Conservation (phyloP, 1,140 invertebrate genomes). For the Parapsyche elsis region DNA sequence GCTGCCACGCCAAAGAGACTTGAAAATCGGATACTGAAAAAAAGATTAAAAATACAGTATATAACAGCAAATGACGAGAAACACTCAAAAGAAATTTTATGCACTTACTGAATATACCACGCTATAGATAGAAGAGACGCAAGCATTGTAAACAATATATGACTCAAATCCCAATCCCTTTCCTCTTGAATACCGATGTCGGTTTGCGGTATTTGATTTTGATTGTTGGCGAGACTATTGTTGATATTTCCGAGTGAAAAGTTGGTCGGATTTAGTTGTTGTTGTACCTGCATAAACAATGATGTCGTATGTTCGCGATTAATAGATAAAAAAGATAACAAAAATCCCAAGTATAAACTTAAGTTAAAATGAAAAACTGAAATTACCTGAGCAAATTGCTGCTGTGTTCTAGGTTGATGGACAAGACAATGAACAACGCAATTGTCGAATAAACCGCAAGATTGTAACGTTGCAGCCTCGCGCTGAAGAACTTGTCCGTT, state of each 20-base stretch:
- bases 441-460: constrained; percentile 84
- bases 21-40: constrained; percentile 51
- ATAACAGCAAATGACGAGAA: neutral
- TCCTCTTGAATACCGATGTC: constrained; percentile 45
- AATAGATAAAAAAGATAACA: no score
- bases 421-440: constrained; percentile 91
- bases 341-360: no score
- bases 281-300: constrained; percentile 48
- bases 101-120: constrained; percentile 54
- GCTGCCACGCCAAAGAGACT: constrained; percentile 52
- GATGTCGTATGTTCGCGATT: no score
- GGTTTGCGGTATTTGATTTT: neutral
- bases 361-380: neutral
- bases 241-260: constrained; percentile 33
- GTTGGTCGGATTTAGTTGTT: constrained; percentile 46
- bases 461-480: constrained; percentile 79
- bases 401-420: constrained; percentile 62
- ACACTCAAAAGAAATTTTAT: neutral
- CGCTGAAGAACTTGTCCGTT: constrained; percentile 86
- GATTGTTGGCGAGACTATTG: constrained; percentile 20
- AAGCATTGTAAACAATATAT: constrained; percentile 53
- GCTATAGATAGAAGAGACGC: constrained; percentile 54
- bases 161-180: constrained; percentile 53
- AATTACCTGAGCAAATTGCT: constrained; percentile 49
- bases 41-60: neutral